A percentile compares a stretch with the other conserved stretches of the same genome.
Conservation (phyloP, 2,888 invertebrate genomes). For the Cantharis flavilabris region DNA sequence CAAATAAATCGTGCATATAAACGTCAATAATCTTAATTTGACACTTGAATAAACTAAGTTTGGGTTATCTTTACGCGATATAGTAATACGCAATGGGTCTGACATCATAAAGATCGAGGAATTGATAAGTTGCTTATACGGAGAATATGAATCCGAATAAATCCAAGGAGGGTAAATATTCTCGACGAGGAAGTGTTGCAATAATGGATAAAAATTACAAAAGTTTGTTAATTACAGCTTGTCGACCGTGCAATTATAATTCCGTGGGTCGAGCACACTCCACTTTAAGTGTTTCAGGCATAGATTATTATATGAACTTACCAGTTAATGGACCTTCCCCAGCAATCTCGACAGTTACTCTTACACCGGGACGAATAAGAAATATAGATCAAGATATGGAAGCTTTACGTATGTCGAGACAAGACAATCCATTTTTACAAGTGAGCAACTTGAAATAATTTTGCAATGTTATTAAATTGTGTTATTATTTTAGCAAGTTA, state of each 20-base stretch:
- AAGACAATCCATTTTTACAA: slow-evolving; percentile 84
- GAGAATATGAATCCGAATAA: slow-evolving; percentile 17
- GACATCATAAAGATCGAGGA: neutral
- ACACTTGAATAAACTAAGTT: neutral
- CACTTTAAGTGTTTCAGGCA: slow-evolving; percentile 52
- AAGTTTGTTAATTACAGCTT: slow-evolving; percentile 18
- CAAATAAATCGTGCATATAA: neutral
- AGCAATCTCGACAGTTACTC: slow-evolving; percentile 66
- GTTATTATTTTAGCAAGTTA: slow-evolving; percentile 64
- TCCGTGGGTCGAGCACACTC: slow-evolving; percentile 51
- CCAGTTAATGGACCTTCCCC: slow-evolving; percentile 57
- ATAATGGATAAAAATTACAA: neutral
- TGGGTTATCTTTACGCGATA: neutral
- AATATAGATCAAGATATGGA: slow-evolving; percentile 87
- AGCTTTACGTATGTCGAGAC: slow-evolving; percentile 76
- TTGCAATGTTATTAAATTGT: neutral
- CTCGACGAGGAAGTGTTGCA: neutral
- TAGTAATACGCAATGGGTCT: neutral
- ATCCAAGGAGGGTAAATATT: slow-evolving; percentile 19
- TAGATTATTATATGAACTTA: slow-evolving; percentile 52
- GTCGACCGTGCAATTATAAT: slow-evolving; percentile 36
- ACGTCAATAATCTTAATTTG: slow-evolving; percentile 1
- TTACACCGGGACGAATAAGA: slow-evolving; percentile 75
- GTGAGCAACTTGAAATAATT: slow-evolving; percentile 52
- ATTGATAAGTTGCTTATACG: neutral